Conservation (phyloP, 2,113 vertebrate genomes). For the Melanerpes formicivorus region DNA sequence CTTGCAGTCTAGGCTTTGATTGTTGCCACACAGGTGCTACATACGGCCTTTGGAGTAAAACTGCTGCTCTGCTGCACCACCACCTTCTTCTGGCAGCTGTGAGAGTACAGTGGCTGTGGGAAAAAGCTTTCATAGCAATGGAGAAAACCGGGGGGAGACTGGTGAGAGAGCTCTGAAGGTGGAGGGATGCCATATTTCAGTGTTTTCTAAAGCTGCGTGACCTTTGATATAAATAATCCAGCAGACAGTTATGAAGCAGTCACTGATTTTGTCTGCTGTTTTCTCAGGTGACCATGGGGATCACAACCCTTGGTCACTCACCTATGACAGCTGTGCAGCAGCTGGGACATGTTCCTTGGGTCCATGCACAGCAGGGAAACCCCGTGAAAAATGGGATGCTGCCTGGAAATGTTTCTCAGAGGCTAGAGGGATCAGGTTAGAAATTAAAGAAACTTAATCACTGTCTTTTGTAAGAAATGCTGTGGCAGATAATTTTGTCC, state of each 20-base stretch:
- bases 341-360: too few species aligned
- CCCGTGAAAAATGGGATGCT: rapidly evolving
- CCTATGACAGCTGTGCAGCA: not conserved
- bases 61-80: not conserved
- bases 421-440: not conserved
- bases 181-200: not conserved
- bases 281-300: not conserved
- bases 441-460: conserved; percentile 48
- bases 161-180: not conserved
- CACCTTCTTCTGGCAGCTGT: not conserved
- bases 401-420: conserved; percentile 29
- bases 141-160: not conserved
- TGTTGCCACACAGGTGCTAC: rapidly evolving
- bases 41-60: not conserved
- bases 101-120: rapidly evolving
- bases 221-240: not conserved
- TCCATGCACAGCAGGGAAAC: not conserved
- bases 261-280: not conserved
- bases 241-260: not conserved
- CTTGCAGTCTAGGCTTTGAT: not conserved
- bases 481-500: conserved; percentile 38
- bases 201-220: not conserved
- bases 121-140: not conserved
- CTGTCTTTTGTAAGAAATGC: conserved; percentile 25
- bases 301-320: too few species aligned